phyloP scores from a whole-genome alignment of 2,113 vertebrate species.

The Ptilorrhoa leucosticta region DNA sequence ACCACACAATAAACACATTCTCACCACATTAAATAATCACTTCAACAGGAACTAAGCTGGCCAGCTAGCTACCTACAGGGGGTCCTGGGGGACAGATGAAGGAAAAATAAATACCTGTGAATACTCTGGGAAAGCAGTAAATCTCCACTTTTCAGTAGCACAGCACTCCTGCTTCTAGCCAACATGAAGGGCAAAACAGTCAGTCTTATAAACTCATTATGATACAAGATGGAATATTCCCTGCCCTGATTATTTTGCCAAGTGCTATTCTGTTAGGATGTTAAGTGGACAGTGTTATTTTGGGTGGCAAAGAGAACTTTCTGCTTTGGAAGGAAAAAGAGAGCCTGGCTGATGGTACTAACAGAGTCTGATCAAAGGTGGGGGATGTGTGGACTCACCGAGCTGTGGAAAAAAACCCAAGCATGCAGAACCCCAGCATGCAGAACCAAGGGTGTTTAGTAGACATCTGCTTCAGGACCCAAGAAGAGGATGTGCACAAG shows the following conservation, averaged over 20 bases:
- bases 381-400: not conserved
- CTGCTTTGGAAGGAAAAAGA: not conserved
- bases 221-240: not conserved
- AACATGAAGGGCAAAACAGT: not conserved
- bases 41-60: not conserved
- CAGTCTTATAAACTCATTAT: not conserved
- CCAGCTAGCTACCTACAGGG: not conserved
- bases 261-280: not conserved
- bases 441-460: not conserved
- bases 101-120: not conserved
- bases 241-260: not conserved
- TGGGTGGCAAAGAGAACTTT: not conserved
- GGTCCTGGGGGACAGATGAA: not conserved
- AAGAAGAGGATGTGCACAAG: not conserved
- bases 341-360: not conserved
- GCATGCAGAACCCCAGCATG: not conserved
- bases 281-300: not conserved
- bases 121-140: not conserved
- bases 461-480: not conserved
- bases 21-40: not conserved
- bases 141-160: not conserved
- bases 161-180: not conserved
- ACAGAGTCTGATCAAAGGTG: rapidly evolving
- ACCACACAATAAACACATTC: not conserved
- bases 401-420: not conserved